Evolutionary conservation across 1,140 invertebrate species (phyloP), one percentile per base, ranked within the genome.

Genomic region (Microvelia longipes): DNA sequence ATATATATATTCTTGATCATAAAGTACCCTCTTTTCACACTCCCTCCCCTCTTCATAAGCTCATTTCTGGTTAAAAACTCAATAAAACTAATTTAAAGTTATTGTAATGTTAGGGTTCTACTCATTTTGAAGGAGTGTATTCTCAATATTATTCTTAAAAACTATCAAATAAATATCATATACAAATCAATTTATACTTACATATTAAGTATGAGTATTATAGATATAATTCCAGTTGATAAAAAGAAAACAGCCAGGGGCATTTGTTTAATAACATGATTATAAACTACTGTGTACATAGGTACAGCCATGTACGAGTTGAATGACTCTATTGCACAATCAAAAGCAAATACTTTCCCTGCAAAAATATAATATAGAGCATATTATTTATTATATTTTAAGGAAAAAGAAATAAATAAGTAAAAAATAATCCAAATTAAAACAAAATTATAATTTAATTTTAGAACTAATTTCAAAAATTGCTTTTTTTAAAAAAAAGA

Each of bases 311-410:
- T 72, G 28, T 88, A 78, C 25, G 85, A 85, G 50, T 82, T 79
- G 61, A 88, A 75, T 14, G 84, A 84, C 76, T 89, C 87, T 30
- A 86, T 76, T 14, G 83, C 82, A 60, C 84, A 83, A 77, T 84
- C 83, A 27, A 88, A 77, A 0, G 86, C 85, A 73, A 87, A 87
- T 29, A 86, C 81, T 78, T 84, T 84, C 27, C 83, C 83, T 84
- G 71, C 25, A 73, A 75, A 69, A n/a, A 74, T 68, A 66, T 66
- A 26, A 66, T 27, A 66, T 5, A 13, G 13, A 13, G n/a, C n/a
- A 13, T 60, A 60, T 13, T 60, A 60, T n/a, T 60, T 60, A 13
- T 60, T 13, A 60, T 13, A 13, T n/a, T 60, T 60, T 13, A 60
- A 60, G n/a, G n/a, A 60, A 60, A n/a, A n/a, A n/a, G n/a, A n/a